Percentiles rank a stretch among this genome's conserved stretches.
Conservation (phyloP, 2,797 vertebrate species). For the Sitta carolinensis region DNA sequence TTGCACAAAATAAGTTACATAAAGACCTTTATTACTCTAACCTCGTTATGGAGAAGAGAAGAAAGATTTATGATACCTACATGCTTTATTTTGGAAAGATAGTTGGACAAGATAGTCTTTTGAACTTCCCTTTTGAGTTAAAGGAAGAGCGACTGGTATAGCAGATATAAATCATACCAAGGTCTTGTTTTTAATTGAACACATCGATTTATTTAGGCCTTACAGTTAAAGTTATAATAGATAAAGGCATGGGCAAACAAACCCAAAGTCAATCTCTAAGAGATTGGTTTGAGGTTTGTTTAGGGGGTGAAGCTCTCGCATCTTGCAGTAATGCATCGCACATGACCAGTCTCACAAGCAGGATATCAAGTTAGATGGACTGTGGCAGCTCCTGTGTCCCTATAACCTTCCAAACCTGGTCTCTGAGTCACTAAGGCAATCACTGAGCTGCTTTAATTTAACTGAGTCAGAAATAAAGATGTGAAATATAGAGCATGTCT, state of each 20-base stretch:
- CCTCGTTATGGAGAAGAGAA: neutral
- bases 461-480: neutral
- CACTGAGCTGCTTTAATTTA: neutral
- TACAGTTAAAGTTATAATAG: neutral
- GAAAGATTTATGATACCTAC: neutral
- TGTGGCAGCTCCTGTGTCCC: neutral
- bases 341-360: neutral
- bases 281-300: neutral
- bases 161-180: neutral
- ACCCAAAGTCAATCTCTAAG: neutral
- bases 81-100: neutral
- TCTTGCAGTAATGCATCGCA: neutral
- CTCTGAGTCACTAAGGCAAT: neutral
- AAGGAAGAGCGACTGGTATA: neutral
- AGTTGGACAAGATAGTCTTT: neutral
- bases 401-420: neutral
- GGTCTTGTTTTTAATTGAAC: neutral
- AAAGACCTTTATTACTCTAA: neutral
- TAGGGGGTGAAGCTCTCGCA: neutral
- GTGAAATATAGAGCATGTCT: neutral
- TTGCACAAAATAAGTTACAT: neutral
- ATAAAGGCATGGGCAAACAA: neutral
- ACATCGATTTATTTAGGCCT: neutral
- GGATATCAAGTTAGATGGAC: neutral
- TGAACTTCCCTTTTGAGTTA: neutral